Evolutionary conservation across 1,140 invertebrate species (phyloP), one percentile per base, ranked within the genome.

Genomic region (Gonioctena quinquepunctata): DNA sequence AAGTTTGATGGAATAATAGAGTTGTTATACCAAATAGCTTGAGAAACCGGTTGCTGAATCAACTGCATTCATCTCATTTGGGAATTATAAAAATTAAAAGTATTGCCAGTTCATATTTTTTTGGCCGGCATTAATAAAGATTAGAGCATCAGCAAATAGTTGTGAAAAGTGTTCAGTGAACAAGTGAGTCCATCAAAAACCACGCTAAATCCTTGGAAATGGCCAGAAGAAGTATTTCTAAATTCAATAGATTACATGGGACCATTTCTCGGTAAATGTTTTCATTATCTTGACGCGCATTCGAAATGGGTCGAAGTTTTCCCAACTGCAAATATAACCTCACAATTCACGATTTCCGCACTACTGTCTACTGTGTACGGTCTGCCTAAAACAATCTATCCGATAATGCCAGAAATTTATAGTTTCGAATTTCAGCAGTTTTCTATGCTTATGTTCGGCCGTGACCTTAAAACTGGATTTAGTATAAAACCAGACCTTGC

Each of bases 361-460:
- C 60, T 68, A 52, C 28, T 19, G 13, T 18, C 27, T 18, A 52
- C 56, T 63, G 62, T 69, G 56, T 81, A 81, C 57, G 82, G 82
- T 7, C 60, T 83, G 3, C 78, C 81, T 1, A 60, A 65, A 23
- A 72, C 77, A 18, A 26, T 82, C 3, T 81, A 1, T 77, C 76
- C 0, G 83, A 83, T 63, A 81, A 81, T 48, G 80, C 77, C 1
- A 74, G 72, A 21, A 74, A 75, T 60, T 82, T 82, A 67, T 64
- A 71, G 73, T 4, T 4, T 69, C 0, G 73, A 80, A 21, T 83
- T 81, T 71, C 71, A 76, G 63, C n/a, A 60, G 3, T 83, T 76
- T 78, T 76, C 74, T 2, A 60, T 71, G n/a, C 69, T 73, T 5
- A 49, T 77, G 68, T 61, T 74, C 6, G 75, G 73, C 3, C 70